These are phyloP conservation scores for Drosophila rufa DNA, from an alignment of 1,140 invertebrate species.

Conservation along the genomic window DNA sequence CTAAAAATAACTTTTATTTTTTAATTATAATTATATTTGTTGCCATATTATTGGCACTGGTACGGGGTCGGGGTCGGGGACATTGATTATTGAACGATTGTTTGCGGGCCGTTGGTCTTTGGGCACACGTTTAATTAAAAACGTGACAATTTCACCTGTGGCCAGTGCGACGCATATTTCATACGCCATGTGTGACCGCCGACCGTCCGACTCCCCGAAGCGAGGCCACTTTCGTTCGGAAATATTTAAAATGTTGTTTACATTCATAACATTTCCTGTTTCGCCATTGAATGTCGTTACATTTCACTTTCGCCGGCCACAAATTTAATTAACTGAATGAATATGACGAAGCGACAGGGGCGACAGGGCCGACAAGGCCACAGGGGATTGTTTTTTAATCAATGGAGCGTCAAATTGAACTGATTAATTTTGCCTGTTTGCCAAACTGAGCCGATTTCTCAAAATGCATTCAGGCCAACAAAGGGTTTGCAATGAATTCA, in stretches of 20 bases:
- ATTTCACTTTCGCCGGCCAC: conserved; percentile 69
- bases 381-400: conserved; percentile 45
- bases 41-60: conserved; percentile 32
- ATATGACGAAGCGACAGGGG: conserved; percentile 13
- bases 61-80: background rate
- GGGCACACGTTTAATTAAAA: conserved; percentile 73
- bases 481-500: conserved; percentile 1
- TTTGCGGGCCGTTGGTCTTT: conserved; percentile 20
- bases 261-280: conserved; percentile 51
- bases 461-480: too few relatives aligned
- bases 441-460: conserved; percentile 11
- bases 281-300: conserved; percentile 57
- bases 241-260: conserved; percentile 58
- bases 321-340: conserved; percentile 79
- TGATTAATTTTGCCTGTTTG: conserved; percentile 47
- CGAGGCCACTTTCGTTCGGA: conserved; percentile 2
- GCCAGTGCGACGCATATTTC: conserved; percentile 67
- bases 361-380: background rate
- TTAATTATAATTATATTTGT: conserved; percentile 63
- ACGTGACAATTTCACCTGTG: conserved; percentile 81
- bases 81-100: conserved; percentile 66
- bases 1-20: conserved; percentile 72
- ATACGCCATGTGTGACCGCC: conserved; percentile 62
- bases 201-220: conserved; percentile 1
- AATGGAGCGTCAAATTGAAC: conserved; percentile 51